These are phyloP conservation scores for Gymnorhina tibicen DNA, from an alignment of 2,113 vertebrate genomes.

Conservation along the genomic window DNA sequence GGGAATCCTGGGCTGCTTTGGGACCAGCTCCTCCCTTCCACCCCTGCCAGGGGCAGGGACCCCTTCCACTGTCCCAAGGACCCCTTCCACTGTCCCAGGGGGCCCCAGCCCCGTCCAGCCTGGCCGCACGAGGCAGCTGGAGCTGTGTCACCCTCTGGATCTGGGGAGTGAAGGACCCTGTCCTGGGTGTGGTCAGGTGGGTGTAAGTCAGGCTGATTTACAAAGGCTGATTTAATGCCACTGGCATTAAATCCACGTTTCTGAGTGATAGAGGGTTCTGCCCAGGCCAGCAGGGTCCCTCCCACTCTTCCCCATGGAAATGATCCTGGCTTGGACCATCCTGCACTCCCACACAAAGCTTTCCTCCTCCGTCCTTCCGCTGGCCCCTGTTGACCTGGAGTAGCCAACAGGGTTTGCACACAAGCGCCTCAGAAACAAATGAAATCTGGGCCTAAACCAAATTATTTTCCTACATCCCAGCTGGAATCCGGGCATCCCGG, in stretches of 20 bases:
- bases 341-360: not conserved
- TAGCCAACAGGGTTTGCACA: not conserved
- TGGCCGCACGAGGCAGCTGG: rapidly evolving
- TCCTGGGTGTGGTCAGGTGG: not conserved
- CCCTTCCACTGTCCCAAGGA: not conserved
- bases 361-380: rapidly evolving
- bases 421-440: not conserved
- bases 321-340: not conserved
- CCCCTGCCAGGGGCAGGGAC: not conserved
- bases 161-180: not conserved
- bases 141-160: not conserved
- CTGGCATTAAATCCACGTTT: not conserved
- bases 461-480: not conserved
- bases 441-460: not conserved
- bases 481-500: not conserved
- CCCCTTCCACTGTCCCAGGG: too few relatives aligned
- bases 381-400: not conserved
- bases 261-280: not conserved
- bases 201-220: not conserved
- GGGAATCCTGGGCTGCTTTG: not conserved
- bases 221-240: rapidly evolving
- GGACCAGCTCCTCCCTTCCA: not conserved
- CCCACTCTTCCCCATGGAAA: not conserved
- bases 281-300: not conserved
- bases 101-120: not conserved